Conservation (phyloP, 1,140 invertebrate species). For the Capitella teleta region DNA sequence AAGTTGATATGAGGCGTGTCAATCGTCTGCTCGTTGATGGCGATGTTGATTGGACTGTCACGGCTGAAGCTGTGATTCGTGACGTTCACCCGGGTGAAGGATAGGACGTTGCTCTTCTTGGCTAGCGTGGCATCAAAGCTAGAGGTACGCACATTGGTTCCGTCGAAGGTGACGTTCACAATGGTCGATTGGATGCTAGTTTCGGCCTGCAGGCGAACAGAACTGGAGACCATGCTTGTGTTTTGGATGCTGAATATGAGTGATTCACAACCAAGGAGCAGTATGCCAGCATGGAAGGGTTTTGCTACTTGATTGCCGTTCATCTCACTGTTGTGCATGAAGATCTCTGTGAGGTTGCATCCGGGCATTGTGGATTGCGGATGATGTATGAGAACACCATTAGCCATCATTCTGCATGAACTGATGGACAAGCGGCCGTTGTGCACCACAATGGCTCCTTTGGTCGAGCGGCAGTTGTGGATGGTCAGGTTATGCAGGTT, state of each 20-base stretch:
- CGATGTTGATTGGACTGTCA: background rate
- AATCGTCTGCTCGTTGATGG: background rate
- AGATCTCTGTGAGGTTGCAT: background rate
- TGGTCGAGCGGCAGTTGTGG: background rate
- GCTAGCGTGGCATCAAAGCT: background rate
- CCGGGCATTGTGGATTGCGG: background rate
- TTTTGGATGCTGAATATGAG: too few relatives aligned
- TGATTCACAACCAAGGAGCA: background rate
- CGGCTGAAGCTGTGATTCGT: background rate
- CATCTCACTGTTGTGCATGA: background rate
- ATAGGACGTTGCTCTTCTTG: background rate
- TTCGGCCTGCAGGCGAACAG: too few relatives aligned
- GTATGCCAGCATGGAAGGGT: background rate
- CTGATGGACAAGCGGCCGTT: background rate
- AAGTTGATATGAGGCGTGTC: background rate
- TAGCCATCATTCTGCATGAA: background rate
- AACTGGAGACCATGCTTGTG: too few relatives aligned
- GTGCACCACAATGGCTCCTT: background rate
- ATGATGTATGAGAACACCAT: background rate
- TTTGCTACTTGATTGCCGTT: background rate
- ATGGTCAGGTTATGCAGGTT: background rate
- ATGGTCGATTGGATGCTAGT: background rate
- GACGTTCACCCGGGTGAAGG: background rate
- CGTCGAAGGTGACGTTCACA: background rate
- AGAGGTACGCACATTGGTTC: background rate